Evolutionary conservation across 2,797 vertebrate species (phyloP), one percentile per base, ranked within the genome.

Genomic region (Dicrostonyx torquatus): DNA sequence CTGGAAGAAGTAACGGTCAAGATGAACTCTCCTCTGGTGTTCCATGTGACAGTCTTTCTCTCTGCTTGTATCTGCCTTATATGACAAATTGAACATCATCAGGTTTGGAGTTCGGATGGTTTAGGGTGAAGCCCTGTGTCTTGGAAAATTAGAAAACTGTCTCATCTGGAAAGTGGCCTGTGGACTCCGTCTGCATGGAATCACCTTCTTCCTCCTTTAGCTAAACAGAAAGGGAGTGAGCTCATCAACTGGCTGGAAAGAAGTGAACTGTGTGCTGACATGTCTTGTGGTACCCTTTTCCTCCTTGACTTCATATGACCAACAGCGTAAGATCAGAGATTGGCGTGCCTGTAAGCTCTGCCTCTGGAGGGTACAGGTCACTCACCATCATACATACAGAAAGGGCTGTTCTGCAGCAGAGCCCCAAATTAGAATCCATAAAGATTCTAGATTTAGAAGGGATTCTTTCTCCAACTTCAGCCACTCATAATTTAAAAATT

Each of bases 111-210:
- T 80, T 96, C 40, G 84, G 24, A 43, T 95, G 72, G 77, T 62
- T 87, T 72, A 55, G 48, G 62, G 64, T 66, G 60, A 92, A 82
- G 86, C 29, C 24, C 34, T 15, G 70, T 87, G 37, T 92, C 96
- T 85, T 80, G 58, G n/a, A 83, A 78, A 64, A 43, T 53, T 96
- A 24, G 37, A 89, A 96, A 94, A 95, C 93, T 88, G 94, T 92
- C 85, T 97, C 95, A 45, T 58, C 8, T 68, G 78, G 70, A 87
- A 20, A 84, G 34, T 72, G 66, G 22, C n/a, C 55, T 9, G 12
- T 85, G 75, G 7, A 90, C 87, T 50, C 78, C 62, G 34, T 64
- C 5, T 29, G 15, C 29, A 64, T 37, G 48, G 92, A n/a, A 72
- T 87, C 48, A 18, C 40, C 88, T 86, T 62, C 45, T 34, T 94